Conservation (phyloP, 1,140 invertebrate species). For the Eriocheir sinensis region DNA sequence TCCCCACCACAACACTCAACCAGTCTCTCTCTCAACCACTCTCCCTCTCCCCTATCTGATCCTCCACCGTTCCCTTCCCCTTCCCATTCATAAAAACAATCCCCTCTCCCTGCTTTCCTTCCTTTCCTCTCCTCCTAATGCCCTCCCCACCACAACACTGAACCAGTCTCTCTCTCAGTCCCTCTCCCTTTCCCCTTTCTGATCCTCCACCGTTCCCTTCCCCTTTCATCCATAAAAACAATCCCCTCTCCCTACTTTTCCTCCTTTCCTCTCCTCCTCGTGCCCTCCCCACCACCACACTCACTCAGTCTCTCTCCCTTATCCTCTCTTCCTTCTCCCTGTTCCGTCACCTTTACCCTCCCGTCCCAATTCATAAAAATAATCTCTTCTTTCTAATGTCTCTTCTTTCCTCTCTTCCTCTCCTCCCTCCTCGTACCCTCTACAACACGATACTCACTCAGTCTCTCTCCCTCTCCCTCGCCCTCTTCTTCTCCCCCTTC, state of each 20-base stretch:
- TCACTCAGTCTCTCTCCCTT: neutral
- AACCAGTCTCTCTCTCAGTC: neutral
- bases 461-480: neutral
- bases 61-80: too few species aligned
- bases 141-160: neutral
- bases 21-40: too few species aligned
- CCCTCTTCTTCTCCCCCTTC: too few species aligned
- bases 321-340: neutral
- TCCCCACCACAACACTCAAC: too few species aligned
- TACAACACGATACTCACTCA: neutral
- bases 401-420: neutral
- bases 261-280: neutral
- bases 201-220: neutral
- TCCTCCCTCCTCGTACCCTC: neutral
- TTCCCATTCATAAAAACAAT: too few species aligned
- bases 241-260: too few species aligned
- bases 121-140: neutral
- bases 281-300: neutral
- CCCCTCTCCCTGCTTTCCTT: too few species aligned
- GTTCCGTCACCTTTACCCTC: too few species aligned
- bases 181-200: neutral
- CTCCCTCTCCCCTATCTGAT: too few species aligned
- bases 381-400: too few species aligned
- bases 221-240: neutral
- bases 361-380: too few species aligned